These are phyloP conservation scores for Ophiodon elongatus DNA, from an alignment of 2,113 vertebrate species.

Conservation along the genomic window DNA sequence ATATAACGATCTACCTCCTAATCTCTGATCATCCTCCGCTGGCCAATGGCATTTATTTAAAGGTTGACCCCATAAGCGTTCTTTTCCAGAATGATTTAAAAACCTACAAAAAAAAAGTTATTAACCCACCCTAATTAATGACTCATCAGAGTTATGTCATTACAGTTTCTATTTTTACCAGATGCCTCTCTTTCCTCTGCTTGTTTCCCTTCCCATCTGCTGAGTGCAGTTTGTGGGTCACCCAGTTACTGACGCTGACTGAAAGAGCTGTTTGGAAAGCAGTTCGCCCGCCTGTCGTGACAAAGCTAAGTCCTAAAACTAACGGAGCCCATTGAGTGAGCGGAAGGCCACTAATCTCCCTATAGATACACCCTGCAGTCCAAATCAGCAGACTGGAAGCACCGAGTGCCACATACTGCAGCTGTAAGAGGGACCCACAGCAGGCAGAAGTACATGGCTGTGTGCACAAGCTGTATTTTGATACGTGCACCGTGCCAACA, in stretches of 20 bases:
- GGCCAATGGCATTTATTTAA: not conserved
- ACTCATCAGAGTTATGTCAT: slow-evolving; percentile 19
- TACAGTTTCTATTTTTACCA: slow-evolving; percentile 20
- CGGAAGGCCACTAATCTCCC: slow-evolving; percentile 79
- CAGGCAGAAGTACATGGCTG: not conserved
- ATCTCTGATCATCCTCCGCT: slow-evolving; percentile 25
- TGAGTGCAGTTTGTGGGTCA: slow-evolving; percentile 47
- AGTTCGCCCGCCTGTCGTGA: slow-evolving; percentile 57
- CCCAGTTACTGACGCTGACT: slow-evolving; percentile 49
- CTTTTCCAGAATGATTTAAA: not conserved
- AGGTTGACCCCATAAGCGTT: not conserved
- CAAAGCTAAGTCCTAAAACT: slow-evolving; percentile 75
- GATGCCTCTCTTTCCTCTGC: slow-evolving; percentile 10
- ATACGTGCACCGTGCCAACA: not conserved
- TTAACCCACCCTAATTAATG: not conserved
- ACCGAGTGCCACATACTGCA: slow-evolving; percentile 28
- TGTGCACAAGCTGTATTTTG: not conserved
- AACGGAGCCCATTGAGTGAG: slow-evolving; percentile 64
- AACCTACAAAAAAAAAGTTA: not conserved
- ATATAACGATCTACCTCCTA: slow-evolving; percentile 31
- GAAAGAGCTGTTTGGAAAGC: slow-evolving; percentile 63
- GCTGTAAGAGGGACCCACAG: slow-evolving; percentile 30
- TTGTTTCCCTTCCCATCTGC: slow-evolving; percentile 24
- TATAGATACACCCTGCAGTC: slow-evolving; percentile 62
- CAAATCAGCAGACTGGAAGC: slow-evolving; percentile 50